These are phyloP conservation scores for Eristalis tenax DNA, from an alignment of 2,888 invertebrate species.

Conservation along the genomic window DNA sequence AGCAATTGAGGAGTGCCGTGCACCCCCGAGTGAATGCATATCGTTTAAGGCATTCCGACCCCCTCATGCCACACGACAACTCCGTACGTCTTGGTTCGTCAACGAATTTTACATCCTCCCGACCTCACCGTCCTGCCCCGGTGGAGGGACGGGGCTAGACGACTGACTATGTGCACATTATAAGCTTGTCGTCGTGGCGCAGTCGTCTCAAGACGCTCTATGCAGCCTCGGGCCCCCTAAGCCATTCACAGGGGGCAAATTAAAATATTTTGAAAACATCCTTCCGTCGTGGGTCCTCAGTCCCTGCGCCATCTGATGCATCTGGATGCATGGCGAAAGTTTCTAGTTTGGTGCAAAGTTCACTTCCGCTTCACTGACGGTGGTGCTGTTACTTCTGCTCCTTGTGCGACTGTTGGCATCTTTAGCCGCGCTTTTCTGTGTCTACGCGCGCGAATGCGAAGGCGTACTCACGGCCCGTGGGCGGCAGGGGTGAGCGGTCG, in stretches of 20 bases:
- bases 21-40: constrained; percentile 64
- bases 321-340: constrained; percentile 57
- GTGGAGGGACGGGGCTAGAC: background rate
- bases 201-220: constrained; percentile 53
- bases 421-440: constrained; percentile 37
- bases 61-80: constrained; percentile 24
- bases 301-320: background rate
- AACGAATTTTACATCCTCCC: constrained; percentile 54
- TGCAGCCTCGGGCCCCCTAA: constrained; percentile 47
- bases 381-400: constrained; percentile 26
- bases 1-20: constrained; percentile 65
- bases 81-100: constrained; percentile 36
- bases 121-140: background rate
- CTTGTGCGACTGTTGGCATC: constrained; percentile 57
- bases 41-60: constrained; percentile 67
- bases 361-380: constrained; percentile 53
- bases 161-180: constrained; percentile 40
- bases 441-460: constrained; percentile 9
- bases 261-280: constrained; percentile 72
- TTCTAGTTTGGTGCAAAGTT: constrained; percentile 71
- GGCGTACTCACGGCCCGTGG: background rate
- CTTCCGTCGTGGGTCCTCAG: constrained; percentile 34
- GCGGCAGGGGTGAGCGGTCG: constrained; percentile 9
- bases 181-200: constrained; percentile 35
- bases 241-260: constrained; percentile 67